Evolutionary conservation across 2,888 invertebrate genomes (phyloP).

Genomic region (Achlya flavicornis): DNA sequence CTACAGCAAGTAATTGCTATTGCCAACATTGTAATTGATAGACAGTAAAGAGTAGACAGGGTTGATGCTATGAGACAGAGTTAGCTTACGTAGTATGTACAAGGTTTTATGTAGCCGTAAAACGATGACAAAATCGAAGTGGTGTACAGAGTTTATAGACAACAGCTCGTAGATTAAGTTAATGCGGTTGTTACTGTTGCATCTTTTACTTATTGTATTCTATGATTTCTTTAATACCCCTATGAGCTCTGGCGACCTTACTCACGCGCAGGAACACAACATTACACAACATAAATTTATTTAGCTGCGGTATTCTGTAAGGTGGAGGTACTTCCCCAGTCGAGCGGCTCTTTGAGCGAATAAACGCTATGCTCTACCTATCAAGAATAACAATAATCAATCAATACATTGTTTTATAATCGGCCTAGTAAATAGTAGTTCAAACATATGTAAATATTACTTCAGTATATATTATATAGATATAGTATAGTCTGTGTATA

Average conservation of each 20-base stretch:
- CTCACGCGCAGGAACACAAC: no score
- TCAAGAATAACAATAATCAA: no score
- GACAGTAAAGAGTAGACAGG: constrained; percentile 27
- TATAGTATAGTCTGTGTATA: no score
- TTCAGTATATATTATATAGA: neutral
- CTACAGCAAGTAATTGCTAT: neutral
- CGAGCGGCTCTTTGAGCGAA: no score
- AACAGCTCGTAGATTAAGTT: neutral
- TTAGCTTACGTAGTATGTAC: constrained; percentile 26
- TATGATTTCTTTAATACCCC: neutral
- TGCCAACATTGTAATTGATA: constrained; percentile 12
- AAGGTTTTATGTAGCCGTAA: constrained; percentile 45
- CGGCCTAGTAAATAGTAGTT: no score
- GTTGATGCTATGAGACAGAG: constrained; percentile 22
- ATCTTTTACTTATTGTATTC: neutral
- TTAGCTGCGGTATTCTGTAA: no score
- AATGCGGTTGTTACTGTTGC: neutral
- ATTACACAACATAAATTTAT: no score
- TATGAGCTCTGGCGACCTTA: no score
- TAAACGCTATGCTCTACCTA: no score
- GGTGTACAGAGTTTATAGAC: constrained; percentile 7
- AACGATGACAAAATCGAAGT: constrained; percentile 29
- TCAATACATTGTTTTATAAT: no score
- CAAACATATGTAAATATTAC: no score
- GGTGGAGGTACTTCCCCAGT: no score